phyloP scores from a whole-genome alignment of 2,888 invertebrate species.

The Malachius bipustulatus region DNA sequence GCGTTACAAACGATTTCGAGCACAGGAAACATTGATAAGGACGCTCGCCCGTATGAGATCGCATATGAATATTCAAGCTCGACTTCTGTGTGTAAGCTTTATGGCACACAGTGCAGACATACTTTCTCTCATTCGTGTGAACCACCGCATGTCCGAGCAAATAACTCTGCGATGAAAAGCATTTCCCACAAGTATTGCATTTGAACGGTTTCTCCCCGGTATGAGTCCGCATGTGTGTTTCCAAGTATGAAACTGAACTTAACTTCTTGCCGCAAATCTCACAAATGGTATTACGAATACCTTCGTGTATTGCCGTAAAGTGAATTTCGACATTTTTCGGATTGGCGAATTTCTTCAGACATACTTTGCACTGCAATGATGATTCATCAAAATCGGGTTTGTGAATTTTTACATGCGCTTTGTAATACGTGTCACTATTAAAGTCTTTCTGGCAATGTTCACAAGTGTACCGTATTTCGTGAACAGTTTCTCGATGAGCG shows the following conservation, averaged over 20 bases:
- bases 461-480: slow-evolving; percentile 11
- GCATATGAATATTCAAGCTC: slow-evolving; percentile 38
- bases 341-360: no score
- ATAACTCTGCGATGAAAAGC: slow-evolving; percentile 45
- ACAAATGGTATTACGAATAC: slow-evolving; percentile 29
- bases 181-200: slow-evolving; percentile 45
- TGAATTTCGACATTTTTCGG: no score
- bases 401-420: slow-evolving; percentile 14
- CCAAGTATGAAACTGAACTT: slow-evolving; percentile 37
- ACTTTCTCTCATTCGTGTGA: slow-evolving; percentile 41
- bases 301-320: no score
- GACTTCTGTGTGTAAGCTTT: slow-evolving; percentile 44
- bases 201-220: slow-evolving; percentile 44
- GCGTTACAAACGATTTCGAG: slow-evolving; percentile 25
- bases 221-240: slow-evolving; percentile 44
- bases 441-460: neutral
- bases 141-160: slow-evolving; percentile 43
- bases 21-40: slow-evolving; percentile 40
- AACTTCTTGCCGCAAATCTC: slow-evolving; percentile 27
- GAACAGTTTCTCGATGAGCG: slow-evolving; percentile 25
- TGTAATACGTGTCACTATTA: neutral
- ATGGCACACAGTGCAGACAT: slow-evolving; percentile 31
- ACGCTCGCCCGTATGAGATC: slow-evolving; percentile 36
- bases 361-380: slow-evolving; percentile 23
- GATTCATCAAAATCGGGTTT: slow-evolving; percentile 14